phyloP scores from a whole-genome alignment of 2,797 vertebrate genomes.

The Argya squamiceps region DNA sequence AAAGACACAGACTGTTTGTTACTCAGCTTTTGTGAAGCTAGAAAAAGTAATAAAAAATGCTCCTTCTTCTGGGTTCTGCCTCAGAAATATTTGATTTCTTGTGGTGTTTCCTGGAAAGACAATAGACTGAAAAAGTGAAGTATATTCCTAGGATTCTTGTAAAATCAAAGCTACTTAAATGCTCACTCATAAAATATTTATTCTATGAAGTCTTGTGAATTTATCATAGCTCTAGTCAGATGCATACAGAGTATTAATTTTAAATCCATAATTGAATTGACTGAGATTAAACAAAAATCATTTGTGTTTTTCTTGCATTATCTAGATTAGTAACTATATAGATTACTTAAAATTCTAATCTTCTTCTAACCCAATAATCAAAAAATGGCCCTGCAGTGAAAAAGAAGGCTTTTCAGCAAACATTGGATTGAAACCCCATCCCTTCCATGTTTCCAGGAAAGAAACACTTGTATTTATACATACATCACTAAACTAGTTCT shows the following conservation, averaged over 20 bases:
- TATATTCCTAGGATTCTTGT: neutral
- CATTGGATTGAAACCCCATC: neutral
- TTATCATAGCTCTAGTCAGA: neutral
- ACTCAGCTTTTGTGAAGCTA: neutral
- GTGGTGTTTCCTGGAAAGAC: neutral
- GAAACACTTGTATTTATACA: neutral
- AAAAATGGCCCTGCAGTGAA: neutral
- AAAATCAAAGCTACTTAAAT: neutral
- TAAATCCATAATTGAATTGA: neutral
- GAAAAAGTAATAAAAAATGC: neutral
- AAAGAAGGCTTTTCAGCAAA: neutral
- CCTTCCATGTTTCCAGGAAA: neutral
- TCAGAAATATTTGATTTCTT: neutral
- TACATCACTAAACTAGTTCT: neutral
- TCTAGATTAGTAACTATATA: neutral
- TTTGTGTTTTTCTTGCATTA: neutral
- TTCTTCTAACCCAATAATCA: neutral
- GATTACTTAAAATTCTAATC: neutral
- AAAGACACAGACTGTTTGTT: neutral
- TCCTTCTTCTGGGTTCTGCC: neutral
- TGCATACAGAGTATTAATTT: neutral
- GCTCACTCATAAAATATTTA: neutral
- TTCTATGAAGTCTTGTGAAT: neutral
- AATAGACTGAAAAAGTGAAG: neutral
- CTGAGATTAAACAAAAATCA: neutral